Evolutionary conservation across 2,888 invertebrate genomes (phyloP), one percentile per base, ranked within the genome.

Genomic region (Heteropelma amictum): DNA sequence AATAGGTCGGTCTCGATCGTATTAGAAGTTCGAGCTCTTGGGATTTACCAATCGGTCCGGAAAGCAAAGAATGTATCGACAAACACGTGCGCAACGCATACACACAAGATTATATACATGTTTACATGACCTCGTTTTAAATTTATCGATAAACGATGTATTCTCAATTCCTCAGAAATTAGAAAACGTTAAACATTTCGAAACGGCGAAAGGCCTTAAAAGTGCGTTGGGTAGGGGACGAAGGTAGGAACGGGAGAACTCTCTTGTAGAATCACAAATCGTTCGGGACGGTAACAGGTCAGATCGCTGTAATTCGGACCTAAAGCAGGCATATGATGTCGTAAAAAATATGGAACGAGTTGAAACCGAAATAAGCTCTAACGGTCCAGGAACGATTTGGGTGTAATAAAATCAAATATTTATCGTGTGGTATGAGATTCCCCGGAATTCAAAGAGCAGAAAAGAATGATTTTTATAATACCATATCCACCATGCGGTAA

Each of bases 121-220:
- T 17, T 10, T n/a, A 14, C 14, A 26, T 49, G 60, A 53, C 61
- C 67, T 61, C 61, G 72, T 67, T 72, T 45, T 28, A 49, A 33
- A 67, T 67, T 61, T 61, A 54, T 67, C 33, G 60, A 60, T 45
- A 19, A n/a, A n/a, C n/a, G 26, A 33, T 30, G 7, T 45, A 33
- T 45, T 49, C 38, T 42, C 47, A 17, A 58, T 42, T 58, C 51
- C 47, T 54, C 45, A 21, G 30, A 47, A 51, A 65, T 53, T 51
- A 33, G 58, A 72, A 33, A 64, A 38, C 47, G 26, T 30, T 23
- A 58, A 49, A 28, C 8, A 28, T 64, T 72, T 58, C 58, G 56
- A 58, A 72, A 65, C 49, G 19, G 49, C 8, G 14, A 60, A 21
- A 8, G 12, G 30, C 26, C 33, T 21, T 17, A 45, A 60, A 60